These are phyloP conservation scores for Netelia melanura DNA, from an alignment of 2,888 invertebrate genomes.

Conservation along the genomic window DNA sequence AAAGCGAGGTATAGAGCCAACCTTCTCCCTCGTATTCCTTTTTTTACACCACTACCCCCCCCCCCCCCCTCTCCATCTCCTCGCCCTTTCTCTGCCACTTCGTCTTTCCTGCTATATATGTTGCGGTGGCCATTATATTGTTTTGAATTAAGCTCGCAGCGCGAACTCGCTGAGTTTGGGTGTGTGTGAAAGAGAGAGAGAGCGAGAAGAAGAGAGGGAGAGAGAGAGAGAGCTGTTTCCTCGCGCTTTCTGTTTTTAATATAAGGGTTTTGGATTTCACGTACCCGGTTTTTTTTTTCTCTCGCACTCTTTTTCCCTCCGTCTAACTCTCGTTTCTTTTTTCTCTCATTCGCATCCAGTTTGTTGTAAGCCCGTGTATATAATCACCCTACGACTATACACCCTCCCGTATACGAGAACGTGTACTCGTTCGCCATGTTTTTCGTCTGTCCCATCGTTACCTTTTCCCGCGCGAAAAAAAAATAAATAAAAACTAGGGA, in stretches of 20 bases:
- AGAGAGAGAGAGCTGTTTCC: constrained; percentile 31
- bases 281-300: constrained; percentile 54
- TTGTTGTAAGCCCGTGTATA: constrained; percentile 43
- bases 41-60: constrained; percentile 26
- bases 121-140: constrained; percentile 80
- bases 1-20: constrained; percentile 16
- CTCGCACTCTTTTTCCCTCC: constrained; percentile 39
- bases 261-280: constrained; percentile 82
- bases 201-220: not conserved
- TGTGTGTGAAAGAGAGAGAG: constrained; percentile 57
- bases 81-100: not conserved
- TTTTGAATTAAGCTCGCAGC: constrained; percentile 79
- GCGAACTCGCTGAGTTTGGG: constrained; percentile 72
- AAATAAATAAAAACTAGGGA: constrained; percentile 50
- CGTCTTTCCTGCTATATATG: constrained; percentile 59
- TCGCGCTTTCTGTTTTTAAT: constrained; percentile 74
- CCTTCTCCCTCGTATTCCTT: constrained; percentile 1
- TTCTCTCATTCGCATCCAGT: constrained; percentile 49
- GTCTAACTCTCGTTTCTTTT: constrained; percentile 55
- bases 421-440: constrained; percentile 33
- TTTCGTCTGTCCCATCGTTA: constrained; percentile 54
- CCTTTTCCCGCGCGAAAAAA: constrained; percentile 72
- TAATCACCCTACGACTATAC: constrained; percentile 4
- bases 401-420: constrained; percentile 35
- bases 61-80: not conserved